Conservation (phyloP, 2,113 vertebrate species). For the Prionailurus viverrinus region DNA sequence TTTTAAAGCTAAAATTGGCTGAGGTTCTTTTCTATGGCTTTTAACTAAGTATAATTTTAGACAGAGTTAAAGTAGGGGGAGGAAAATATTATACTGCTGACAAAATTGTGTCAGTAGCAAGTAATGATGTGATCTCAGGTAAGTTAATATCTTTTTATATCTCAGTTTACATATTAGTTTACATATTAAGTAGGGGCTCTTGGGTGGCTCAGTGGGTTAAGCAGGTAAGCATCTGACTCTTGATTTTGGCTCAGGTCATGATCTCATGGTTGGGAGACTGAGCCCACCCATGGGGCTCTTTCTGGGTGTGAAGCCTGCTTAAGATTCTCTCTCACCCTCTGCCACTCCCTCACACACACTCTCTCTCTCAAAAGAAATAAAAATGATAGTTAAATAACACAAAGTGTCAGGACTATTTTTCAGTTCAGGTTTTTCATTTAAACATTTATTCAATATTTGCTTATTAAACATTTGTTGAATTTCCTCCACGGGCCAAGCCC, state of each 20-base stretch:
- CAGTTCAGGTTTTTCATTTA: slow-evolving; percentile 28
- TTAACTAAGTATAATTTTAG: slow-evolving; percentile 20
- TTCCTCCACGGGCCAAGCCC: not conserved
- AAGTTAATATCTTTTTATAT: not conserved
- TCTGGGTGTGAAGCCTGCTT: no score
- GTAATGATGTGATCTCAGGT: not conserved
- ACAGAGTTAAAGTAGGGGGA: not conserved
- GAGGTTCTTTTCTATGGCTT: not conserved
- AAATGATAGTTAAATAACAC: not conserved
- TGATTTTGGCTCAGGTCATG: no score
- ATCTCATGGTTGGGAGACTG: no score
- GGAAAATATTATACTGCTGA: not conserved
- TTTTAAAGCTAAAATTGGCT: not conserved
- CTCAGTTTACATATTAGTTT: not conserved
- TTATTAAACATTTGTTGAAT: not conserved
- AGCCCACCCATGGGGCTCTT: no score
- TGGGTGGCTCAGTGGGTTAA: no score
- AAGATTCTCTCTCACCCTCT: no score
- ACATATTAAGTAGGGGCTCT: no score
- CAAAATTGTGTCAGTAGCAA: not conserved
- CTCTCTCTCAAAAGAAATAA: no score
- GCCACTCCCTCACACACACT: no score
- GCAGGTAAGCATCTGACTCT: no score
- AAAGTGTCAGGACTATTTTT: not conserved
- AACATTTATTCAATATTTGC: slow-evolving; percentile 8